These are phyloP conservation scores for Meganola albula DNA, from an alignment of 2,888 invertebrate genomes.

Conservation along the genomic window DNA sequence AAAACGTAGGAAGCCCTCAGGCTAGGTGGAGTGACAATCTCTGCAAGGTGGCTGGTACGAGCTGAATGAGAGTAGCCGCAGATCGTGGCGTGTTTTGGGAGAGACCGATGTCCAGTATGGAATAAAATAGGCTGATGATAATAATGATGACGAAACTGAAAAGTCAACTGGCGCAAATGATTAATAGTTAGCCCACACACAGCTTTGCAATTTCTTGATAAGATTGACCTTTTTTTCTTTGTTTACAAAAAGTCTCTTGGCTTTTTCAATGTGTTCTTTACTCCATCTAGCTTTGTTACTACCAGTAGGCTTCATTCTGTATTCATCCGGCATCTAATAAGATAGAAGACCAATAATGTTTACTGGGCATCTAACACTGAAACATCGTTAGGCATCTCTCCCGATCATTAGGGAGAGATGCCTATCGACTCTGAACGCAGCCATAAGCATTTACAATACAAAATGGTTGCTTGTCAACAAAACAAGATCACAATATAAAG, in stretches of 20 bases:
- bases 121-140: no score
- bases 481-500: background rate
- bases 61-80: no score
- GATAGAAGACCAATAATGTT: background rate
- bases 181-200: constrained; percentile 1
- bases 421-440: background rate
- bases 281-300: constrained; percentile 1
- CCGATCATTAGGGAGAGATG: background rate
- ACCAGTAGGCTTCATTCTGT: constrained; percentile 4
- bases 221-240: constrained; percentile 4
- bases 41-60: no score
- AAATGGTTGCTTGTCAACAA: background rate
- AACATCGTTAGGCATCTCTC: background rate
- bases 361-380: background rate
- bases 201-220: constrained; percentile 2
- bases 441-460: background rate
- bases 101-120: no score
- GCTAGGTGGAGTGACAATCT: no score
- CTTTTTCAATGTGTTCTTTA: constrained; percentile 4
- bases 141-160: constrained; percentile 6
- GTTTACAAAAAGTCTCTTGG: constrained; percentile 1
- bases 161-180: constrained; percentile 4
- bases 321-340: constrained; percentile 5
- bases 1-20: no score
- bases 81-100: no score